Evolutionary conservation across 1,140 invertebrate species (phyloP).

Genomic region (Stegodyphus mimosarum): DNA sequence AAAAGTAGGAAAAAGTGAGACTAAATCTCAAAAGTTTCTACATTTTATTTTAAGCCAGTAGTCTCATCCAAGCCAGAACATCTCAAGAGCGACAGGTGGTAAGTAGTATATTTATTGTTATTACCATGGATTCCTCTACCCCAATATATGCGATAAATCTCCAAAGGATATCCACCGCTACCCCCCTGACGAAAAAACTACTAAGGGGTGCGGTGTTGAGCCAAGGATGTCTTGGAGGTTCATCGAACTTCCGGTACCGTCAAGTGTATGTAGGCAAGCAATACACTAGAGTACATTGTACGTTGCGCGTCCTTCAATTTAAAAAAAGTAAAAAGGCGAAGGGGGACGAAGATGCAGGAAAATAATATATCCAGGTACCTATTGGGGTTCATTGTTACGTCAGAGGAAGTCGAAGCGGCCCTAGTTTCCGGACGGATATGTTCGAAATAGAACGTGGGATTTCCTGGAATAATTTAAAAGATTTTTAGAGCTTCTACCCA

Average conservation of each 20-base stretch:
- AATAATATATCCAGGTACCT: neutral
- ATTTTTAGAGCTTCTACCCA: neutral
- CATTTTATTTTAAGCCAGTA: no score
- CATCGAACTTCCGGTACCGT: conserved; percentile 44
- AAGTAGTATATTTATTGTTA: no score
- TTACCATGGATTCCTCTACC: neutral
- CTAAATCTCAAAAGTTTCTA: no score
- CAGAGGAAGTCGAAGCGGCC: conserved; percentile 19
- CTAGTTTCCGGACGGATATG: conserved; percentile 19
- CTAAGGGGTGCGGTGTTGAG: neutral
- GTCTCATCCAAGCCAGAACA: no score
- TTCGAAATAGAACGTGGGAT: conserved; percentile 53
- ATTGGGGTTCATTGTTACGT: conserved; percentile 10
- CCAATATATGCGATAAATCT: neutral
- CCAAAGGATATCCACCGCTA: neutral
- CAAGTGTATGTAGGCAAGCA: conserved; percentile 6
- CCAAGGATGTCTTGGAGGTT: conserved; percentile 8
- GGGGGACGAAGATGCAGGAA: conserved; percentile 20
- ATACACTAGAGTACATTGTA: neutral
- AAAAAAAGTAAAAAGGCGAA: neutral
- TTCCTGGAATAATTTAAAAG: conserved; percentile 35
- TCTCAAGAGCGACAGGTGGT: no score
- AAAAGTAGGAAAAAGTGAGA: no score
- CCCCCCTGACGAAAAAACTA: neutral
- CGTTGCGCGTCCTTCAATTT: conserved; percentile 6